Conservation (phyloP, 2,113 vertebrate species). For the Dasyornis broadbenti region DNA sequence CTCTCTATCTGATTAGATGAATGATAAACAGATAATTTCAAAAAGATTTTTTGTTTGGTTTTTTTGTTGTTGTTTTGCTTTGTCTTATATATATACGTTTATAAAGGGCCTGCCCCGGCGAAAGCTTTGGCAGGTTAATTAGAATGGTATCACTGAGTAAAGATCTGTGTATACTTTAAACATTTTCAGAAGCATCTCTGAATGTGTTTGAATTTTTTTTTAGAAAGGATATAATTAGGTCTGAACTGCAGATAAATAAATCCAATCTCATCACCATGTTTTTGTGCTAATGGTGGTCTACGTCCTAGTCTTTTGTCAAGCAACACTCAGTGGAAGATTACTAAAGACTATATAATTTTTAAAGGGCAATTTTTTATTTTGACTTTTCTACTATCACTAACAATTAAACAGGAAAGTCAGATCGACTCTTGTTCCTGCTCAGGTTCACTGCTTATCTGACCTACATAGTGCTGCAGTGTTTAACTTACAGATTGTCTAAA, state of each 20-base stretch:
- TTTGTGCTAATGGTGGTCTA: neutral
- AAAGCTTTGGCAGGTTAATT: neutral
- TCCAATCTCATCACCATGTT: neutral
- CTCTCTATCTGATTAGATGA: neutral
- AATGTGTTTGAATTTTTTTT: neutral
- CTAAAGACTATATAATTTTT: neutral
- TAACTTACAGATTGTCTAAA: neutral
- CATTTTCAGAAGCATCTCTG: neutral
- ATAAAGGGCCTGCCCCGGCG: neutral
- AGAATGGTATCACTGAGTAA: neutral
- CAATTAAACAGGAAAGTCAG: neutral
- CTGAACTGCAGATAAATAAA: neutral
- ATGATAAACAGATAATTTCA: neutral
- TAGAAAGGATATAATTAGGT: neutral
- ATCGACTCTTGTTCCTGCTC: neutral
- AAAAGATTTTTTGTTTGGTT: neutral
- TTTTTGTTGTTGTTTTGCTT: neutral
- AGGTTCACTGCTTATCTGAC: neutral
- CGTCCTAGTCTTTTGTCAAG: neutral
- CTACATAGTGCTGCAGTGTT: neutral
- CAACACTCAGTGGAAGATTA: neutral
- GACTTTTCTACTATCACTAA: neutral
- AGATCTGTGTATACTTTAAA: neutral
- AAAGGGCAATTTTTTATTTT: neutral
- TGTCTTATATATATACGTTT: neutral